Base-by-base conservation (phyloP, 2,113 vertebrate genomes). In the Nerophis lumbriciformis region DNA sequence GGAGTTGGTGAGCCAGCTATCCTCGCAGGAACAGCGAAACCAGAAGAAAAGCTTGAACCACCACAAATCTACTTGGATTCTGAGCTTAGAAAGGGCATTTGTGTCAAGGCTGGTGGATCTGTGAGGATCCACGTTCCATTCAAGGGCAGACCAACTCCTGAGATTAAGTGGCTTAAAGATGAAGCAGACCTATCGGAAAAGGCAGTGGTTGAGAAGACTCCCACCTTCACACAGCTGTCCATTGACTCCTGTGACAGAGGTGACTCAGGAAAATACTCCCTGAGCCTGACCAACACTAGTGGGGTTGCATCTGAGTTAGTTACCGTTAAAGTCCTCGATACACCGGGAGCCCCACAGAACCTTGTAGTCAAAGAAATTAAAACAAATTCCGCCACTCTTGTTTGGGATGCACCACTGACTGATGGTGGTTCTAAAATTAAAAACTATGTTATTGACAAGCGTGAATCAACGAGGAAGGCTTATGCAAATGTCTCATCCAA, bases 361-460 rank as follows among this genome's bases (percentile, higher is more conserved):
- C 86, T 99, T 73, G 67, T 86, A 45, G 92, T 97, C 50, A 96
- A 94, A 83, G 95, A 98, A 54, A 69, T 99, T 59, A 96, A 83
- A 86, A 98, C 92, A 78, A 92, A 98, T 69, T 94, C 88, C 83
- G 88, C 90, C 39, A 88, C 91, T 63, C 86, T 99, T 35, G 87
- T 85, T 55, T 99, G 97, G 97, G 95, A 98, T 63, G 92, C 93
- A 7, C 97, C 97, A 8, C 64, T 93, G 42, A 93, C 94, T 53
- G 97, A 99, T 82, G 97, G 97, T 65, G 97, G 96, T 28, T 91
- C 94, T 65, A 98, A 98, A 76, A 82, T 98, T 44, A 99, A 94
- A 82, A 97, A 97, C 73, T 99, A 98, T 61, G 90, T 98, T 5
- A 93, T 99, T 74, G 97, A 99, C 75, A 97, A 98, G 73, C 95